These are phyloP conservation scores for Papilio machaon DNA, from an alignment of 1,140 invertebrate genomes.

Conservation along the genomic window DNA sequence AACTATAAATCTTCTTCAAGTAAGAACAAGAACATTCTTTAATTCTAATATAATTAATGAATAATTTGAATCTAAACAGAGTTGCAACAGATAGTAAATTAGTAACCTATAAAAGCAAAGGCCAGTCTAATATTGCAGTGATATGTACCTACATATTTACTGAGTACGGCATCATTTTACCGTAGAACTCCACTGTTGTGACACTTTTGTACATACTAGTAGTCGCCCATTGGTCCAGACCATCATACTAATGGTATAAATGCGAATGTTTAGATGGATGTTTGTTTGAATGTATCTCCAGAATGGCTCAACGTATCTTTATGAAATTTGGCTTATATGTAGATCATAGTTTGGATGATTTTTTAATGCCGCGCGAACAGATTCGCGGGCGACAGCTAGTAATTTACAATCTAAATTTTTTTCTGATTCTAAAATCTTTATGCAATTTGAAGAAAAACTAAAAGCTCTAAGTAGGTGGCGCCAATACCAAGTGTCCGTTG, in stretches of 20 bases:
- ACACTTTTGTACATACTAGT: background rate
- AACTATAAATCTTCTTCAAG: background rate
- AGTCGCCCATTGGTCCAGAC: no score
- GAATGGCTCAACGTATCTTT: no score
- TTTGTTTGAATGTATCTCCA: no score
- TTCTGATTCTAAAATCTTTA: no score
- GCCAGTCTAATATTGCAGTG: background rate
- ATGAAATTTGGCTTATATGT: no score
- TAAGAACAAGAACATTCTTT: background rate
- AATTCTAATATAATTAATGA: constrained; percentile 7
- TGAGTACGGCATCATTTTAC: background rate
- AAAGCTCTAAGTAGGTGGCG: no score
- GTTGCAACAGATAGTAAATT: background rate
- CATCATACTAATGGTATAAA: background rate
- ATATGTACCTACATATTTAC: background rate
- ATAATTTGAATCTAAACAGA: background rate
- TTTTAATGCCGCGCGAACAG: no score
- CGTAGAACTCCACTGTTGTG: background rate
- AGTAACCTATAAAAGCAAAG: constrained; percentile 10
- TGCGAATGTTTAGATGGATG: no score
- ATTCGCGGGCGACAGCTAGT: no score
- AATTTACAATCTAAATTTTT: no score
- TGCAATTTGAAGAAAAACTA: background rate
- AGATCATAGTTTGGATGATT: no score
- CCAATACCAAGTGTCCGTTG: no score